phyloP scores from a whole-genome alignment of 2,888 invertebrate genomes.

The Timema cristinae region DNA sequence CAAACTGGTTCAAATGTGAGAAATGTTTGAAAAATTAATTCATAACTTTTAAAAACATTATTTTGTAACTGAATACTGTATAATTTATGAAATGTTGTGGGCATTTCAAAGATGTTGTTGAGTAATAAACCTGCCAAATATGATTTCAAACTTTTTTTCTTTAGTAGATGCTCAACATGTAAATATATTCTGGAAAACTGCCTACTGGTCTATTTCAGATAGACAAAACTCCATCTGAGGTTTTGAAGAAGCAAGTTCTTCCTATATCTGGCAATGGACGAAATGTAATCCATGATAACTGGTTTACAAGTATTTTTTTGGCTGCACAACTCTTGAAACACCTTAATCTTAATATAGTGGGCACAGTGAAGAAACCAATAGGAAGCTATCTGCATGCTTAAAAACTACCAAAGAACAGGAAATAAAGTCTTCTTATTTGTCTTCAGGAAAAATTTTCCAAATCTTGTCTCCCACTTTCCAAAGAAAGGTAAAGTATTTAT shows the following conservation, averaged over 20 bases:
- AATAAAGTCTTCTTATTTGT: not conserved
- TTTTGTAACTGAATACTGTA: too few relatives aligned
- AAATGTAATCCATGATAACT: conserved; percentile 15
- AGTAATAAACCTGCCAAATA: conserved; percentile 18
- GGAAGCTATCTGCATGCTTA: not conserved
- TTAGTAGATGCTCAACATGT: conserved; percentile 17
- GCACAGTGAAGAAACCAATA: not conserved
- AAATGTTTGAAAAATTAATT: too few relatives aligned
- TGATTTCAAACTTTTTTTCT: conserved; percentile 20
- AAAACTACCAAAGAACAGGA: not conserved
- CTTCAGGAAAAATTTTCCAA: not conserved
- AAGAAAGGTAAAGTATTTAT: too few relatives aligned
- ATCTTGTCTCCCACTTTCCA: too few relatives aligned
- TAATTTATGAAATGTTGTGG: conserved; percentile 20
- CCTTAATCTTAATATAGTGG: not conserved
- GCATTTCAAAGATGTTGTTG: conserved; percentile 15
- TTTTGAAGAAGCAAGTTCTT: conserved; percentile 10
- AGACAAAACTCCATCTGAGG: conserved; percentile 2
- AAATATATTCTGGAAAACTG: conserved; percentile 18
- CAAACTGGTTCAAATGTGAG: too few relatives aligned
- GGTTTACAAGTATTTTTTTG: not conserved
- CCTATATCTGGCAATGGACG: conserved; percentile 14
- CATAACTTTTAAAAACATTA: too few relatives aligned
- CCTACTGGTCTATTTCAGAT: conserved; percentile 13
- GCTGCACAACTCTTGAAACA: not conserved